Evolutionary conservation across 2,797 vertebrate genomes (phyloP).

Genomic region (Sebastes kiyomatsui): DNA sequence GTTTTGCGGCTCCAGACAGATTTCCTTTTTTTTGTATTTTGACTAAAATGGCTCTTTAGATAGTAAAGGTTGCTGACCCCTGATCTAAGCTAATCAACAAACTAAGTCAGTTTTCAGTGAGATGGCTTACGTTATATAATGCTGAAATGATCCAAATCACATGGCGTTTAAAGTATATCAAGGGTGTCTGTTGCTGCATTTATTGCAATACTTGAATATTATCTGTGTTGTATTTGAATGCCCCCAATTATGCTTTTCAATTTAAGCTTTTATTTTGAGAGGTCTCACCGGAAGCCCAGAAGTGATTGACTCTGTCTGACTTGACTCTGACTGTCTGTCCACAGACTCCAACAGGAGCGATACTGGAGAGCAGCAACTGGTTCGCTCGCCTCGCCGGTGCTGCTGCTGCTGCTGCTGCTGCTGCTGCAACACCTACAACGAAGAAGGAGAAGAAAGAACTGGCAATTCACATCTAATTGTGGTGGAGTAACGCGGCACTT

Average conservation of each 20-base stretch:
- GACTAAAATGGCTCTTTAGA: no score
- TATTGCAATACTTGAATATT: accelerated
- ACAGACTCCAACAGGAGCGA: constrained; percentile 50
- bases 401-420: constrained; percentile 15
- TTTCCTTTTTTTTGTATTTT: no score
- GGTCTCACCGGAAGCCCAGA: not conserved
- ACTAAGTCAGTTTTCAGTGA: no score
- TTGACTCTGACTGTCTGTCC: constrained; percentile 9
- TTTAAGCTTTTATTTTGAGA: constrained; percentile 29
- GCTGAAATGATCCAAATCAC: not conserved
- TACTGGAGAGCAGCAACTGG: constrained; percentile 50
- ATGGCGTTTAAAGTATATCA: not conserved
- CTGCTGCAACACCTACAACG: constrained; percentile 35
- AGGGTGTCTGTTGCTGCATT: not conserved
- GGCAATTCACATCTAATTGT: not conserved
- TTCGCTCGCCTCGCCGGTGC: constrained; percentile 39
- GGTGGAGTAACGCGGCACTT: constrained; percentile 37
- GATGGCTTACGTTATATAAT: no score
- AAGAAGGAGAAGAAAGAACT: not conserved
- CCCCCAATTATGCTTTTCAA: accelerated
- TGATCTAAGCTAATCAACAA: no score
- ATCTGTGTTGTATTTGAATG: not conserved
- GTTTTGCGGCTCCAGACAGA: no score
- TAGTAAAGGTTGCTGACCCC: no score
- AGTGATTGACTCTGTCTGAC: accelerated